phyloP scores from a whole-genome alignment of 1,140 invertebrate genomes.

The Melitaea cinxia region DNA sequence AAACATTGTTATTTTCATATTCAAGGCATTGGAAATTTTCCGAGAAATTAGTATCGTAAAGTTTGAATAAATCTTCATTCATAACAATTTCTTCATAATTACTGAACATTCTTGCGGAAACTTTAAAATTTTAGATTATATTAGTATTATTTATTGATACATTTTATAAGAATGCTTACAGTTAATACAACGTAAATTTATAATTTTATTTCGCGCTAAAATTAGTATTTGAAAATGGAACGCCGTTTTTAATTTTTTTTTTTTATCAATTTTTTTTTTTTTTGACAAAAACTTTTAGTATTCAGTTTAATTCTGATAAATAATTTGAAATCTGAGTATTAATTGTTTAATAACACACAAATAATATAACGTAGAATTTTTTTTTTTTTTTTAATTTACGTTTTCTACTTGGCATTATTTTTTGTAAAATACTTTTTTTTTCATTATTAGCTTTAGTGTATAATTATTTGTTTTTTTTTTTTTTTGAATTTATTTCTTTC shows the following conservation, averaged over 20 bases:
- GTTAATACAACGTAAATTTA: not conserved
- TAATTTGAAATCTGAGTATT: too few relatives aligned
- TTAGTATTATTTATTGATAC: not conserved
- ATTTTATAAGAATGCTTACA: not conserved
- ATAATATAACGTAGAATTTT: too few relatives aligned
- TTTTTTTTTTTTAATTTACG: too few relatives aligned
- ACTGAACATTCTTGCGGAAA: constrained; percentile 13
- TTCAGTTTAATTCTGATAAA: not conserved
- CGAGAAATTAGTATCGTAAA: constrained; percentile 49
- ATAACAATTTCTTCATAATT: not conserved
- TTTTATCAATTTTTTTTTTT: not conserved
- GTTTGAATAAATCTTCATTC: constrained; percentile 40
- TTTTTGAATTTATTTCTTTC: not conserved
- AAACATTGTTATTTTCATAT: constrained; percentile 21
- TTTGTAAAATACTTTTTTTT: not conserved
- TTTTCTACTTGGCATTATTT: not conserved
- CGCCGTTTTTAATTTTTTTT: not conserved
- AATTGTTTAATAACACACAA: too few relatives aligned
- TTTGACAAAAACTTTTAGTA: not conserved
- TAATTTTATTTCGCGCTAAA: not conserved
- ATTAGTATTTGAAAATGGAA: not conserved
- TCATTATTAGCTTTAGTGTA: too few relatives aligned
- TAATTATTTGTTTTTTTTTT: not conserved
- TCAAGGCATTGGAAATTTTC: constrained; percentile 6
- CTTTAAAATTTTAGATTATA: not conserved